Conservation (phyloP, 2,797 vertebrate genomes). For the Hyperoplus immaculatus region DNA sequence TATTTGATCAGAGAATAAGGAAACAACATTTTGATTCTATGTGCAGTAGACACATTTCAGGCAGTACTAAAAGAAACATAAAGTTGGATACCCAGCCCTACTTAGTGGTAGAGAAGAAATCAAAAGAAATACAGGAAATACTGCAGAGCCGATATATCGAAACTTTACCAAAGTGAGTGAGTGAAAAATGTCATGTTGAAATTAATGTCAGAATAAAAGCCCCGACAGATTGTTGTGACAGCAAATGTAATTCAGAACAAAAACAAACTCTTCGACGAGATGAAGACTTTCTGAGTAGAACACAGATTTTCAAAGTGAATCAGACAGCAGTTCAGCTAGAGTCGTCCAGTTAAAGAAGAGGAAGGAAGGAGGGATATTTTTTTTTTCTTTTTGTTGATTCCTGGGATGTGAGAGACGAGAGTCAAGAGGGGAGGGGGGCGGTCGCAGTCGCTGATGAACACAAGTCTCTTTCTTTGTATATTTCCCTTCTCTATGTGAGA, state of each 20-base stretch:
- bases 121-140: conserved; percentile 1
- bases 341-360: conserved; percentile 80
- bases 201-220: conserved; percentile 6
- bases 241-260: conserved; percentile 27
- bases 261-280: conserved; percentile 5
- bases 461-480: conserved; percentile 52
- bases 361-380: conserved; percentile 42
- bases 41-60: conserved; percentile 12
- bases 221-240: background rate
- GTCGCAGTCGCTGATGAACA: conserved; percentile 43
- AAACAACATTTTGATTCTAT: background rate
- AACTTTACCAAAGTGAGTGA: conserved; percentile 11
- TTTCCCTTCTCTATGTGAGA: conserved; percentile 55
- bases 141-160: conserved; percentile 5
- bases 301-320: conserved; percentile 46
- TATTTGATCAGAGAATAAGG: background rate
- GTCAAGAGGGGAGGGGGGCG: conserved; percentile 41
- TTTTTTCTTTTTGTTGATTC: conserved; percentile 10
- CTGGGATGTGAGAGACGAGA: conserved; percentile 36
- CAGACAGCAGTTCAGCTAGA: conserved; percentile 86
- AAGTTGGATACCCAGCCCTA: conserved; percentile 15
- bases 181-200: conserved; percentile 35
- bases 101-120: conserved; percentile 52
- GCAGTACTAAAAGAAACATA: background rate
- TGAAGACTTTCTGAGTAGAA: conserved; percentile 51